Base-by-base conservation (phyloP, 1,140 invertebrate species). In the Eurytemora carolleeae region DNA sequence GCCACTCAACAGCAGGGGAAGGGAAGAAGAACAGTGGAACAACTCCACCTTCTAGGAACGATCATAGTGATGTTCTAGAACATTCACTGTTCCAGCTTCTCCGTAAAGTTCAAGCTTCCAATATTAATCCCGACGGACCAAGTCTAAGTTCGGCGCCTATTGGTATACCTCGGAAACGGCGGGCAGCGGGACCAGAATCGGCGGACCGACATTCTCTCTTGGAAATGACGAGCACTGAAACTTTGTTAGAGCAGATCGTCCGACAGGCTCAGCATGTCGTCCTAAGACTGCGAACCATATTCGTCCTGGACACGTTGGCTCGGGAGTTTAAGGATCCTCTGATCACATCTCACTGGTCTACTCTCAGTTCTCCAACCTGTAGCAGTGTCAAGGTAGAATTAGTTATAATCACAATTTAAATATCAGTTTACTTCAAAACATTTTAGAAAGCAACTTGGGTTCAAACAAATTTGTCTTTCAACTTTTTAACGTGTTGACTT, bases 261-360 rank as follows among this genome's bases (percentile, higher is more conserved):
- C 83, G 89, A 66, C 92, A 97, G 72, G 86, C 90, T 0, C 91
- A 94, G 71, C 92, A 96, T 71, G 88, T 89, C 68, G 90, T 95
- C 54, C 84, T 96, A 78, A 75, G 91, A 31, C 76, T 87, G 57
- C 78, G 89, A 52, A 89, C 88, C 0, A 87, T 90, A 74, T 88
- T 87, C 68, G 86, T 94, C 0, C 76, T 97, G n/a, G 91, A 97
- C 68, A 87, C 87, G 26, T 82, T 94, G 66, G 87, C 91, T 1
- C 82, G 86, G 67, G 87, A 91, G 75, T 84, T 80, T 0, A 91
- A 92, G 73, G 92, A 97, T 76, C 91, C 92, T 0, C 76, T 94
- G 2, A 92, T 97, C 31, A 83, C 90, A 1, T 89, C 89, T 1
- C 91, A 95, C 70, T 95, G 91, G 90, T 90, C 89, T 68, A 86